Conservation (phyloP, 2,113 vertebrate species). For the Typhlomys cinereus region DNA sequence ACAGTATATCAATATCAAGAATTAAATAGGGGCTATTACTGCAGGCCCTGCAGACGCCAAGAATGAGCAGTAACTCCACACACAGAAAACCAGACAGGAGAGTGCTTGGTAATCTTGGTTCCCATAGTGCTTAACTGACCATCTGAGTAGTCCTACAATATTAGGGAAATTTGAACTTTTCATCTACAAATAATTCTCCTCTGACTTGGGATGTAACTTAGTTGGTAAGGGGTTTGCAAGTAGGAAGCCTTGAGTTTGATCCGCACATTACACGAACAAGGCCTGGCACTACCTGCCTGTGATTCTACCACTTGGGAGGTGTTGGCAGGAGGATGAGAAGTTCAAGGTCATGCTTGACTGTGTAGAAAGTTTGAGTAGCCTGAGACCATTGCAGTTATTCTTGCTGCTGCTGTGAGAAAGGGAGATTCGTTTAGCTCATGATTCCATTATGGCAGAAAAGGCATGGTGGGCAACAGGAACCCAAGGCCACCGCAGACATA, state of each 20-base stretch:
- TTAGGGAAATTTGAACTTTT: not conserved
- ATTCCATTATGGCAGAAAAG: no score
- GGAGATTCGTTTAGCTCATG: no score
- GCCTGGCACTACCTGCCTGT: not conserved
- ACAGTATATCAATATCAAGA: not conserved
- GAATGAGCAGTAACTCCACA: not conserved
- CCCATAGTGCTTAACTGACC: not conserved
- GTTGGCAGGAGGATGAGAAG: not conserved
- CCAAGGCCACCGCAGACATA: no score
- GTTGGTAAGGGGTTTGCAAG: no score
- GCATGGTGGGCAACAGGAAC: no score
- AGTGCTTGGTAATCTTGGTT: not conserved
- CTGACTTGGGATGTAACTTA: not conserved
- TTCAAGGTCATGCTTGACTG: not conserved
- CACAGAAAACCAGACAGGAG: not conserved
- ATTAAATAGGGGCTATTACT: not conserved
- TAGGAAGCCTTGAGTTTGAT: not conserved
- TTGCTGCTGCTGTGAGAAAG: no score
- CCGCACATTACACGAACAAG: not conserved
- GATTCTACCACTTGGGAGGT: not conserved
- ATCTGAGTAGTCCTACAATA: not conserved
- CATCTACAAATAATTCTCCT: not conserved
- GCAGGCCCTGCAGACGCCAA: not conserved
- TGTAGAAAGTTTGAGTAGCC: not conserved
- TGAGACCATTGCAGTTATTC: no score